A percentile compares a stretch with the other conserved stretches of the same genome.
These are phyloP conservation scores for Nymphalis io DNA, from an alignment of 1,140 invertebrate species.

Conservation along the genomic window DNA sequence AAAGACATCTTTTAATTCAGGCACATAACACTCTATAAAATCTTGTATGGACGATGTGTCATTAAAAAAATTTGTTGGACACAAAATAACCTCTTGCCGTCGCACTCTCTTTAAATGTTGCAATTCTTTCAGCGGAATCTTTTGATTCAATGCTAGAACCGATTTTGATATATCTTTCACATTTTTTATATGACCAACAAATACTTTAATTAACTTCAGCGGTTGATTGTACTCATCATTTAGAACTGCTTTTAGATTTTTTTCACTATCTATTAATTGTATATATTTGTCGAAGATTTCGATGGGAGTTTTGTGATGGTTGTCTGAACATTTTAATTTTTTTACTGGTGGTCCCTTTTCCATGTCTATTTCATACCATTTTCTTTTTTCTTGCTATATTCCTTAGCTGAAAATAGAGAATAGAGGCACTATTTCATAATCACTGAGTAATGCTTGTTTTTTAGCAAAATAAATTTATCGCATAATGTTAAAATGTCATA, in stretches of 20 bases:
- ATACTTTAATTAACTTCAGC: conserved; percentile 81
- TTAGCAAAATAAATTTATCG: background rate
- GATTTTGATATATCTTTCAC: conserved; percentile 84
- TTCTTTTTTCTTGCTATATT: conserved; percentile 14
- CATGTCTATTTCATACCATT: conserved; percentile 25
- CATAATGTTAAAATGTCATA: background rate
- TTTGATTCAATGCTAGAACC: conserved; percentile 82
- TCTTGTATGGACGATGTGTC: conserved; percentile 72
- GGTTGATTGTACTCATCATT: conserved; percentile 75
- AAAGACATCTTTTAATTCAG: conserved; percentile 78
- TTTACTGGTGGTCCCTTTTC: conserved; percentile 54
- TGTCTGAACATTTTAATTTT: conserved; percentile 51
- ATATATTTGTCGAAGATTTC: conserved; percentile 51
- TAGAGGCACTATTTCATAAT: conserved; percentile 46
- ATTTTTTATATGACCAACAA: conserved; percentile 82
- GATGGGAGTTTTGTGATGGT: conserved; percentile 22
- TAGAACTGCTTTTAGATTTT: conserved; percentile 53
- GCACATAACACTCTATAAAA: conserved; percentile 74
- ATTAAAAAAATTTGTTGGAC: conserved; percentile 56
- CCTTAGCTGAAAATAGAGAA: conserved; percentile 68
- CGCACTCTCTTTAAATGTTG: conserved; percentile 88
- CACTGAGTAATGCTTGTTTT: conserved; percentile 22
- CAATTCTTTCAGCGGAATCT: conserved; percentile 82
- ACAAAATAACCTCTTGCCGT: conserved; percentile 83
- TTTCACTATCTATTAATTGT: conserved; percentile 43